Evolutionary conservation across 1,140 invertebrate species (phyloP).

Genomic region (Pogonomyrmex californicus): DNA sequence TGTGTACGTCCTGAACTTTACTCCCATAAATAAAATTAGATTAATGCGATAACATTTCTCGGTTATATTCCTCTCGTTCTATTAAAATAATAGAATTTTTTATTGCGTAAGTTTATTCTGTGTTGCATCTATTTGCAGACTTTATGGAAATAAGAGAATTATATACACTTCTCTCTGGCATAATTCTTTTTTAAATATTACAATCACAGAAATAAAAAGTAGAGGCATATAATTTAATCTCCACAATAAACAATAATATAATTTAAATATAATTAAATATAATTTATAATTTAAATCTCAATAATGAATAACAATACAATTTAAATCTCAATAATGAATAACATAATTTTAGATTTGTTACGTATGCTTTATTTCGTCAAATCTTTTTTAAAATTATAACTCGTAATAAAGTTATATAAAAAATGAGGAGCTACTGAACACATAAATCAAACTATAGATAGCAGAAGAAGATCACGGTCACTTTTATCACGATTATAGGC

Average conservation of each 20-base stretch:
- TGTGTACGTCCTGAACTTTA: background rate
- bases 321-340: slow-evolving; percentile 9
- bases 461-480: background rate
- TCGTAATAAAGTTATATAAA: background rate
- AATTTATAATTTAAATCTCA: background rate
- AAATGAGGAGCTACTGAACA: background rate
- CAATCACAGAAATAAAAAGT: background rate
- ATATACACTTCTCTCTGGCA: background rate
- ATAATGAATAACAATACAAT: no score
- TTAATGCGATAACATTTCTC: background rate
- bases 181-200: background rate
- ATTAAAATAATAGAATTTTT: background rate
- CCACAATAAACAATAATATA: no score
- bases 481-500: background rate
- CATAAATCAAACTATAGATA: background rate
- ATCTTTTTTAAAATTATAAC: background rate
- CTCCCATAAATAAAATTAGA: background rate
- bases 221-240: no score
- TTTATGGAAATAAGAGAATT: background rate
- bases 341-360: background rate
- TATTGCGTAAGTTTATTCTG: background rate
- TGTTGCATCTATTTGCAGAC: background rate
- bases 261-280: no score
- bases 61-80: background rate
- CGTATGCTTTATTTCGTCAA: background rate